Evolutionary conservation across 2,113 vertebrate species (phyloP), one percentile per base, ranked within the genome.

Genomic region (Lynx canadensis): DNA sequence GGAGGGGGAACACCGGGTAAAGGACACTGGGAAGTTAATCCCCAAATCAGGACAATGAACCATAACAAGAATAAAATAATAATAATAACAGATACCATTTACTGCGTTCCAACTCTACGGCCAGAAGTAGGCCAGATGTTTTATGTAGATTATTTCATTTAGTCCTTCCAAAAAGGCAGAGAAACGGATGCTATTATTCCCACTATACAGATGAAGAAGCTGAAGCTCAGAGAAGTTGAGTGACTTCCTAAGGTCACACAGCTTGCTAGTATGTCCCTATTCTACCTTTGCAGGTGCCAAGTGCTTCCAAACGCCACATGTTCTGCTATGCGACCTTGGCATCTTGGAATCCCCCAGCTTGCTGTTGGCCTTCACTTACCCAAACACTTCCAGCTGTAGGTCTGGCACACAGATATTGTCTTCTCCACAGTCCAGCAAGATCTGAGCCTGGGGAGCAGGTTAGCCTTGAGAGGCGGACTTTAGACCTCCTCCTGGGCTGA

Each of bases 351-450:
- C 21, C 25, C 36, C 36, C 14, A 10, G 73, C 18, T 27, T 41
- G 76, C 86, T 68, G 45, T 33, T 48, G 36, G 57, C 23, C 80
- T 36, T 38, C 41, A 98, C 99, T 99, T 98, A 99, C 99, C 99
- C 99, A 7, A 98, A 98, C 41, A 99, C 99, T 36, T 99, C 98
- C 80, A 99, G 99, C 97, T 99, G 99, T 66, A 99, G 98, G 97
- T 99, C 99, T 73, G 99, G 99, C 71, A 99, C 99, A 80, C 99
- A 99, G 98, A 99, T 99, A 98, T 99, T 99, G 98, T 99, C 99
- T 52, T 99, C 99, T 3, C 99, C 99, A 57, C 99, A 99, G 98
- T 99, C 99, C 97, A 99, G 97, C 98, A 99, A 98, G 97, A 99
- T 99, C 97, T 99, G 99, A 83, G 99, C 99, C 99, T 99, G 94